Evolutionary conservation across 92 coral and sea anemone species (phyloP).

Genomic region (Siderastrea siderea): DNA sequence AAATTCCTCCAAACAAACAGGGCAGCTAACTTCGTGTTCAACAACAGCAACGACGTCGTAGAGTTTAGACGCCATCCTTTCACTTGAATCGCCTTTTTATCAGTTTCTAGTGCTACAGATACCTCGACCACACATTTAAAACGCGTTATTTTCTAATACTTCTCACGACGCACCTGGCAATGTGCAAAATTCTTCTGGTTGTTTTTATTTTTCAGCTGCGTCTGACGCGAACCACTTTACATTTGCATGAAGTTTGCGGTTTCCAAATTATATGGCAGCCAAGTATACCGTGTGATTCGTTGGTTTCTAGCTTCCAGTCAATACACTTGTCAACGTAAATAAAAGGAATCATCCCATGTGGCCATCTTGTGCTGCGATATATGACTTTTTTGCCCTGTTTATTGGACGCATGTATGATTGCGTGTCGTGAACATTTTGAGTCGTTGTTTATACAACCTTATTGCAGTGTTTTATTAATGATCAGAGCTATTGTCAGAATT

Average conservation of each 20-base stretch:
- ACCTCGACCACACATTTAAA: not conserved
- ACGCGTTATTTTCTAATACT: not conserved
- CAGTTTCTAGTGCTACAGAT: not conserved
- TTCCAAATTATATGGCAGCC: not conserved
- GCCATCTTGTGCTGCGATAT: not conserved
- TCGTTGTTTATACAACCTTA: not conserved
- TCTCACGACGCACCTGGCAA: not conserved
- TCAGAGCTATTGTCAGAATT: not conserved
- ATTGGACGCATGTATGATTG: not conserved
- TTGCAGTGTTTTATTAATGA: constrained; percentile 1
- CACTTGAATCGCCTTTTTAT: not conserved
- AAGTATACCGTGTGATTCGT: not conserved
- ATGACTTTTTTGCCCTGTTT: not conserved
- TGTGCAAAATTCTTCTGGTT: not conserved
- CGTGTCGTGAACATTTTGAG: not conserved
- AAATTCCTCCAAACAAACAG: constrained; percentile 76
- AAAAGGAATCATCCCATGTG: not conserved
- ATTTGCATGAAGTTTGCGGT: constrained; percentile 41
- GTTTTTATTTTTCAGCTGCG: constrained; percentile 26
- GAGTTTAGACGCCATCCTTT: constrained; percentile 14
- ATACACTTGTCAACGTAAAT: not conserved
- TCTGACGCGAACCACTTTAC: constrained; percentile 23
- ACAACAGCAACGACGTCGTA: constrained; percentile 24
- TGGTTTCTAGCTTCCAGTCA: not conserved
- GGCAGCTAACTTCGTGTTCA: constrained; percentile 63